phyloP scores from a whole-genome alignment of 2,888 invertebrate genomes.

The Lottia scabra region DNA sequence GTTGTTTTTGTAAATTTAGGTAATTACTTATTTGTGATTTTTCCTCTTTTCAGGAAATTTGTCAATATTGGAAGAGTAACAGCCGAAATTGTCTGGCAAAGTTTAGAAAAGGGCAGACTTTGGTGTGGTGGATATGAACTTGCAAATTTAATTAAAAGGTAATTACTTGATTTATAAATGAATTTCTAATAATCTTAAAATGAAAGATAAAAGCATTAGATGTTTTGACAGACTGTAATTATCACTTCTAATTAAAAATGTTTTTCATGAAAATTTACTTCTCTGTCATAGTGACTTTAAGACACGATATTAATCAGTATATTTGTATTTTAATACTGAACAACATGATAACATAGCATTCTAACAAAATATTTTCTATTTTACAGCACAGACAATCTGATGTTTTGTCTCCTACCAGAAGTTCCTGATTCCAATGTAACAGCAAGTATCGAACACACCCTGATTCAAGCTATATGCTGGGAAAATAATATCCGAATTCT shows the following conservation, averaged over 20 bases:
- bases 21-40: neutral
- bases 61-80: neutral
- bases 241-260: too few relatives aligned
- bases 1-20: too few relatives aligned
- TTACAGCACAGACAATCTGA: neutral
- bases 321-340: too few relatives aligned
- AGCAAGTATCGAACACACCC: neutral
- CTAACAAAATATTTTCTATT: neutral
- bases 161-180: neutral
- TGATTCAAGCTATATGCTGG: neutral
- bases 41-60: neutral
- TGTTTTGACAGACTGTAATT: too few relatives aligned
- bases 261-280: too few relatives aligned
- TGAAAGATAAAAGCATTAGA: too few relatives aligned
- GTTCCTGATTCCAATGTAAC: neutral
- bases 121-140: slow-evolving; percentile 3
- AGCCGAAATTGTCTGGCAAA: neutral
- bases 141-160: neutral
- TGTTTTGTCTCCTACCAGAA: neutral
- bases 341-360: too few relatives aligned
- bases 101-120: neutral
- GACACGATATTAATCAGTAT: too few relatives aligned
- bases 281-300: too few relatives aligned
- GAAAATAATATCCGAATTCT: slow-evolving; percentile 1
- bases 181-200: too few relatives aligned